phyloP scores from a whole-genome alignment of 2,113 vertebrate genomes.

The Atherinomorus stipes region DNA sequence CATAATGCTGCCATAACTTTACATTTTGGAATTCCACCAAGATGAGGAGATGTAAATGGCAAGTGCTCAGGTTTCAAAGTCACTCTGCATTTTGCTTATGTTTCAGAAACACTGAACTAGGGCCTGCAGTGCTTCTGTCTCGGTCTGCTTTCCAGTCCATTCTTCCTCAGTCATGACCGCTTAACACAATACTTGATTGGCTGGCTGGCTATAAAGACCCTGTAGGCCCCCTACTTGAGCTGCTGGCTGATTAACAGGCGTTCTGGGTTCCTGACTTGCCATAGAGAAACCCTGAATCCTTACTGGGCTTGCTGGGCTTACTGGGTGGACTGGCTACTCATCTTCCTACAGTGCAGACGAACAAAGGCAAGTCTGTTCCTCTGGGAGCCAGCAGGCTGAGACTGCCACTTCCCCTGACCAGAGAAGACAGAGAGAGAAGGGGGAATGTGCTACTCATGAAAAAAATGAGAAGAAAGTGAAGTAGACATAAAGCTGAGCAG shows the following conservation, averaged over 20 bases:
- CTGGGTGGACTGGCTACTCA: constrained; percentile 62
- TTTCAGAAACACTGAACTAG: constrained; percentile 14
- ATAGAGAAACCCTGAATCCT: constrained; percentile 54
- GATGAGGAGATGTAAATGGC: not conserved
- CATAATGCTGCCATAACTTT: constrained; percentile 21
- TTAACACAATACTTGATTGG: constrained; percentile 40
- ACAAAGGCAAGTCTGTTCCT: constrained; percentile 76
- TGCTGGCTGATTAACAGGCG: constrained; percentile 63
- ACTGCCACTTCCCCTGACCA: constrained; percentile 58
- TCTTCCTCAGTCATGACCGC: not conserved
- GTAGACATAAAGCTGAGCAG: constrained; percentile 11
- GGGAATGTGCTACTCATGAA: constrained; percentile 42
- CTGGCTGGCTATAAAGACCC: constrained; percentile 13
- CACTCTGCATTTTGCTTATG: constrained; percentile 15
- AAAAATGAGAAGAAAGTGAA: constrained; percentile 36
- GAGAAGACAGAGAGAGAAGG: constrained; percentile 36
- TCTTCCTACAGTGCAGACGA: constrained; percentile 65
- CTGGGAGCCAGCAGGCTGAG: constrained; percentile 54
- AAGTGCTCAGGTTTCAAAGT: constrained; percentile 16
- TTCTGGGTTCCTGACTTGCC: constrained; percentile 53
- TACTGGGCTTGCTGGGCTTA: constrained; percentile 51
- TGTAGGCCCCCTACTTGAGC: constrained; percentile 26
- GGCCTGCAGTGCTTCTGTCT: constrained; percentile 29
- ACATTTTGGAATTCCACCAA: constrained; percentile 9
- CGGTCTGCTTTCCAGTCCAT: constrained; percentile 21